phyloP scores from a whole-genome alignment of 2,113 vertebrate species.

The Scalopus aquaticus region DNA sequence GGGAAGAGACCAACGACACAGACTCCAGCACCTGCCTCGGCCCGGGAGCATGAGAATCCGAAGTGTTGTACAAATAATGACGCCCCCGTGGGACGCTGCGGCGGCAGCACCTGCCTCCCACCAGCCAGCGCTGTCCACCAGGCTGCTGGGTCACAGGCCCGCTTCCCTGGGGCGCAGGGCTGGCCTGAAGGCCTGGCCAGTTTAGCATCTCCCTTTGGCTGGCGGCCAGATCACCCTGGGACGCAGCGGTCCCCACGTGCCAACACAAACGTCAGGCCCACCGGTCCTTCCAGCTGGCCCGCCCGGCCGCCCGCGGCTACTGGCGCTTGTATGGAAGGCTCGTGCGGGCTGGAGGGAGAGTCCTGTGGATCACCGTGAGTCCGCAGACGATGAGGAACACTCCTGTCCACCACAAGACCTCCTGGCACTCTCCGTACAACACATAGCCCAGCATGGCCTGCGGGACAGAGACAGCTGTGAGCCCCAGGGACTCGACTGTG shows the following conservation, averaged over 20 bases:
- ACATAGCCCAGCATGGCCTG: slow-evolving; percentile 93
- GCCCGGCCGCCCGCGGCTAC: slow-evolving; percentile 71
- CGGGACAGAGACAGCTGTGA: slow-evolving; percentile 19
- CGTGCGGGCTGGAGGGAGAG: slow-evolving; percentile 68
- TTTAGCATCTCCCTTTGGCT: background rate
- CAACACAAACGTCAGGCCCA: rapidly evolving
- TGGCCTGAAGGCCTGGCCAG: background rate
- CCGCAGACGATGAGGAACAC: slow-evolving; percentile 91
- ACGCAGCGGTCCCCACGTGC: background rate
- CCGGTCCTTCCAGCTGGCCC: background rate
- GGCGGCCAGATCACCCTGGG: rapidly evolving
- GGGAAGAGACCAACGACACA: background rate
- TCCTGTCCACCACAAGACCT: slow-evolving; percentile 94
- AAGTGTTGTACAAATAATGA: rapidly evolving
- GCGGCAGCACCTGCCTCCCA: rapidly evolving
- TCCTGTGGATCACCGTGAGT: slow-evolving; percentile 90
- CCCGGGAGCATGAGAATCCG: rapidly evolving
- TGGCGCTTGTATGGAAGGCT: slow-evolving; percentile 42
- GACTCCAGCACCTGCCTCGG: background rate
- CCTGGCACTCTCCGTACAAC: slow-evolving; percentile 92
- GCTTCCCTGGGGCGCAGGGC: background rate
- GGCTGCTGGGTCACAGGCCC: background rate
- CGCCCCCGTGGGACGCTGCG: background rate
- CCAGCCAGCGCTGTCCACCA: background rate
- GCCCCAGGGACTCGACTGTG: rapidly evolving